Conservation (phyloP, 2,797 vertebrate genomes). For the Sciurus vulgaris region DNA sequence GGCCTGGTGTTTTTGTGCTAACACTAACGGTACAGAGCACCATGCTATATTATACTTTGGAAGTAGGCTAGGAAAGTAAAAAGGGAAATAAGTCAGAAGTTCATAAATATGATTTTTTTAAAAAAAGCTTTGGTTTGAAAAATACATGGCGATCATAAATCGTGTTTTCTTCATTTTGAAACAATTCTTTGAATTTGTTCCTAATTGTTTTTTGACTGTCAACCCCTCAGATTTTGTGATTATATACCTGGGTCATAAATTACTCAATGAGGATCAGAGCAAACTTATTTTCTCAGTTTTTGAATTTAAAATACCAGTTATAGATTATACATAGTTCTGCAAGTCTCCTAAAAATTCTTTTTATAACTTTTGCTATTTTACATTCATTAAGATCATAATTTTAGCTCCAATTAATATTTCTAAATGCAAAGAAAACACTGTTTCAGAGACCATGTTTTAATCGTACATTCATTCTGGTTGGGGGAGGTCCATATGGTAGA, state of each 20-base stretch:
- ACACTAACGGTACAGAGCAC: too few species aligned
- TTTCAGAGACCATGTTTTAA: not conserved
- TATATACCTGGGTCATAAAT: not conserved
- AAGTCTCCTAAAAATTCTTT: not conserved
- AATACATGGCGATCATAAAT: not conserved
- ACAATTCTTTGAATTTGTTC: not conserved
- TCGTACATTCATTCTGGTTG: not conserved
- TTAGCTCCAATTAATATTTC: not conserved
- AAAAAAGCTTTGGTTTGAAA: not conserved
- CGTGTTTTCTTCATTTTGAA: constrained; percentile 16
- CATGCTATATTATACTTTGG: not conserved
- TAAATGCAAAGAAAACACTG: not conserved
- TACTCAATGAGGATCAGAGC: not conserved
- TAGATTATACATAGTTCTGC: not conserved
- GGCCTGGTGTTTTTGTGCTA: too few species aligned
- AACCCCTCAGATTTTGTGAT: not conserved
- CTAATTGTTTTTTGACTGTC: not conserved
- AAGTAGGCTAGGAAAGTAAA: not conserved
- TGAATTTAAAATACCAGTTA: constrained; percentile 30
- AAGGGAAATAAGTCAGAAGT: not conserved
- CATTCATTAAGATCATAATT: constrained; percentile 25
- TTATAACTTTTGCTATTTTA: not conserved
- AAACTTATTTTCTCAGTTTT: not conserved
- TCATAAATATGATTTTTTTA: not conserved
- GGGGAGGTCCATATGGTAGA: not conserved